These are phyloP conservation scores for Beroe ovata DNA, from an alignment of 37 sponge, comb jelly and placozoan genomes.

Conservation along the genomic window DNA sequence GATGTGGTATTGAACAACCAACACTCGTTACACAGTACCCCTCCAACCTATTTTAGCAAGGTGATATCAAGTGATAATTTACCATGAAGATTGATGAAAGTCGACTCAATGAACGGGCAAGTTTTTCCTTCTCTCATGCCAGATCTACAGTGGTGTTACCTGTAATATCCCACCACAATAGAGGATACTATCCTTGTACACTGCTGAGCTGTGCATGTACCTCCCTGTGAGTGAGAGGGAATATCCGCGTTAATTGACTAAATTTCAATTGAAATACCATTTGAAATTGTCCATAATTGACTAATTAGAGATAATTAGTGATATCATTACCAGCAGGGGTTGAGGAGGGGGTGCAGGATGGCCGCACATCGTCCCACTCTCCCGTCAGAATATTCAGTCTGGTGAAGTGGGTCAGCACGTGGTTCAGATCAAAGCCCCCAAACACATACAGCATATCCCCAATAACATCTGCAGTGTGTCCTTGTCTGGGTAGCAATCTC, in stretches of 20 bases:
- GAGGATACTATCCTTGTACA: slow-evolving; percentile 11
- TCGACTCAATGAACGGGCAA: too few relatives aligned
- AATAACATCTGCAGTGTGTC: slow-evolving; percentile 64
- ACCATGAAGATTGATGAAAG: neutral
- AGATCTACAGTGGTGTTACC: too few relatives aligned
- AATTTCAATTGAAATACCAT: too few relatives aligned
- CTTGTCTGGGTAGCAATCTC: neutral
- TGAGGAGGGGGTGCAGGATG: neutral
- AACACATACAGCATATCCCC: slow-evolving; percentile 46
- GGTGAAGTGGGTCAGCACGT: slow-evolving; percentile 10
- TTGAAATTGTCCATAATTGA: too few relatives aligned
- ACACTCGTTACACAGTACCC: neutral
- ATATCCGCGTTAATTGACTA: too few relatives aligned
- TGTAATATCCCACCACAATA: slow-evolving; percentile 40
- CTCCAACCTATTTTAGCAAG: too few relatives aligned
- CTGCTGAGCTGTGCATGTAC: slow-evolving; percentile 54
- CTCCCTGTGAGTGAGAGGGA: too few relatives aligned
- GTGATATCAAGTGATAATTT: too few relatives aligned
- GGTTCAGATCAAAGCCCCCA: slow-evolving; percentile 39
- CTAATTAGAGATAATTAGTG: too few relatives aligned
- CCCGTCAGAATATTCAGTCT: neutral
- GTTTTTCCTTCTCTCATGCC: too few relatives aligned
- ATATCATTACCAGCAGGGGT: neutral
- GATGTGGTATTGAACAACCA: slow-evolving; percentile 37
- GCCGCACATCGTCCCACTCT: neutral